Evolutionary conservation across 1,140 invertebrate genomes (phyloP), one percentile per base, ranked within the genome.

Genomic region (Forficula auricularia): DNA sequence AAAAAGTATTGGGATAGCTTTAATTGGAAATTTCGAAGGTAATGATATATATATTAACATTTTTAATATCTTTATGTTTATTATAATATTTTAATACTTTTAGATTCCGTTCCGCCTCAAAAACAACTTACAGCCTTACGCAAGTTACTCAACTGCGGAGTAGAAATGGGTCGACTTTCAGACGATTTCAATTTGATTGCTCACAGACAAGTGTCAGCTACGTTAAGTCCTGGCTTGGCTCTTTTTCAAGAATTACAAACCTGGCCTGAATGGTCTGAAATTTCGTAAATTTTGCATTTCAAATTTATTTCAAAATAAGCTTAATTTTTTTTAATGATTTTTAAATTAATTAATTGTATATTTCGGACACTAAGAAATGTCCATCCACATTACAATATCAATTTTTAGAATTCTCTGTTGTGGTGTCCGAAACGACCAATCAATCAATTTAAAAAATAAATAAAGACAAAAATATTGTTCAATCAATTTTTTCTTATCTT

Each of bases 91-190:
- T n/a, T n/a, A 32, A 22, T 19, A 15, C 2, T 62, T 64, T 37
- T 50, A 78, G 76, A 68, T 18, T 65, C 72, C 51, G 45, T 68
- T 6, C 73, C 75, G 19, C 65, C 60, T 10, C 20, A 53, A 2
- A 58, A 54, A 14, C 71, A 73, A 47, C 36, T 81, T 13, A 49
- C 68, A 0, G 69, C 68, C 0, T 66, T 67, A 0, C 71, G 71
- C 46, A 58, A 66, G 13, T 62, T 81, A 1, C 56, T 81, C 2
- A 47, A 58, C 20, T 81, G 77, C 53, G 77, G 73, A 1, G 68
- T 76, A 1, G 54, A 66, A 2, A 20, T 62, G 19, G 68, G 66
- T 14, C 67, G 74, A 47, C 49, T 79, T 14, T 58, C 63, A 27
- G 46, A 55, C 2, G 59, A 72, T 47, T 79, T 76, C 46, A 66